Conservation (phyloP, 2,888 invertebrate genomes). For the Aphodius sticticus region DNA sequence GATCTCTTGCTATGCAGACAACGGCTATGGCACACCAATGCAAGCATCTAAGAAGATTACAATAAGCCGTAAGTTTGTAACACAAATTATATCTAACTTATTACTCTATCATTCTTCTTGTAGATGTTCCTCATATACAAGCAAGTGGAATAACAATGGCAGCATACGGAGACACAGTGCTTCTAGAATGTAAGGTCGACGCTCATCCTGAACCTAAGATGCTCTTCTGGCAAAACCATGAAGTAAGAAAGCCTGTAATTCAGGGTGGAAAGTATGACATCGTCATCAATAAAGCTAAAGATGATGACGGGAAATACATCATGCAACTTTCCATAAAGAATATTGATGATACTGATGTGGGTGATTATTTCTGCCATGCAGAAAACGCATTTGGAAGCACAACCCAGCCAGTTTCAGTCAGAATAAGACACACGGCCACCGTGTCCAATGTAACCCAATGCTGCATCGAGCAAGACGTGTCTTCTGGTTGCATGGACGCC, state of each 20-base stretch:
- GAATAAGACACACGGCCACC: slow-evolving; percentile 70
- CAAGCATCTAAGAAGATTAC: slow-evolving; percentile 82
- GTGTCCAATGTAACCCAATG: slow-evolving; percentile 81
- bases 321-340: slow-evolving; percentile 80
- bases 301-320: slow-evolving; percentile 74
- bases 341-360: slow-evolving; percentile 74
- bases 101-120: slow-evolving; percentile 36
- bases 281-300: slow-evolving; percentile 66
- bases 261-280: slow-evolving; percentile 80
- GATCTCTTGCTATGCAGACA: slow-evolving; percentile 88
- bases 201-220: slow-evolving; percentile 83
- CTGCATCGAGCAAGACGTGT: slow-evolving; percentile 82
- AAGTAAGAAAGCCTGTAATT: slow-evolving; percentile 76
- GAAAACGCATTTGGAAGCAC: slow-evolving; percentile 83
- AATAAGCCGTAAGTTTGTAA: slow-evolving; percentile 76
- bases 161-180: slow-evolving; percentile 77
- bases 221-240: slow-evolving; percentile 82
- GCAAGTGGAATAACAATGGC: slow-evolving; percentile 82
- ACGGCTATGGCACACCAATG: slow-evolving; percentile 88
- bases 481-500: slow-evolving; percentile 79
- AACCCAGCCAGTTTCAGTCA: slow-evolving; percentile 76
- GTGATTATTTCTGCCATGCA: slow-evolving; percentile 85
- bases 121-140: slow-evolving; percentile 80
- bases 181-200: slow-evolving; percentile 79
- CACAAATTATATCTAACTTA: not conserved